Conservation (phyloP, 92 coral and sea anemone species). For the Diadumene lineata region DNA sequence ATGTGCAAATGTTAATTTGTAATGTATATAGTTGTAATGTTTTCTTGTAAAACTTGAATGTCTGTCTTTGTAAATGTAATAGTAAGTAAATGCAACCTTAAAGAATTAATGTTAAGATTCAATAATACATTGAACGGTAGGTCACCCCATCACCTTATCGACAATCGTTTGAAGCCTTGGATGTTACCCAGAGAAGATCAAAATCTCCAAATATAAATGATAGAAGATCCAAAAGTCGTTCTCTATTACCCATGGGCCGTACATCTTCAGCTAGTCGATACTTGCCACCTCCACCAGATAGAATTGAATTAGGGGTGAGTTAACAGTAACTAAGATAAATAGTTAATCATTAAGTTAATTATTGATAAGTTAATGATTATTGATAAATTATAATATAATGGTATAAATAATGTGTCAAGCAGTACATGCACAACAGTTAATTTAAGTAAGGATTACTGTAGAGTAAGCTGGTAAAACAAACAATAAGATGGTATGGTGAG, state of each 20-base stretch:
- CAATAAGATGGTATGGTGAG: not conserved
- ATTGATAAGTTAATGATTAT: too few species aligned
- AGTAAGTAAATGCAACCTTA: too few species aligned
- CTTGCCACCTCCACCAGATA: conserved; percentile 47
- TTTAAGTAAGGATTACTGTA: too few species aligned
- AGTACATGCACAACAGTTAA: too few species aligned
- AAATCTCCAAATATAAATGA: conserved; percentile 71
- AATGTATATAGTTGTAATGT: too few species aligned
- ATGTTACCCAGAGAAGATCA: conserved; percentile 74
- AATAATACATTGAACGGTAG: conserved; percentile 47
- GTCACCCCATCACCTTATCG: conserved; percentile 66
- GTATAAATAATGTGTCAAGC: too few species aligned
- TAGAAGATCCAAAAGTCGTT: conserved; percentile 68
- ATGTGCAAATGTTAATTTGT: too few species aligned
- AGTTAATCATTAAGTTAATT: too few species aligned
- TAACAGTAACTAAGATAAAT: too few species aligned
- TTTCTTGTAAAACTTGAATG: too few species aligned
- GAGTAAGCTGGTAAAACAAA: not conserved
- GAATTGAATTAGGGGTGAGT: conserved; percentile 61
- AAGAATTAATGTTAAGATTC: not conserved
- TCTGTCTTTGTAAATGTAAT: too few species aligned
- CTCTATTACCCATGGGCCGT: conserved; percentile 58
- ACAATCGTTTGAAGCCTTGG: conserved; percentile 90
- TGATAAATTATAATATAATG: too few species aligned
- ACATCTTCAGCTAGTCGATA: conserved; percentile 26